Conservation (phyloP, 2,113 vertebrate genomes). For the Myotis lucifugus region DNA sequence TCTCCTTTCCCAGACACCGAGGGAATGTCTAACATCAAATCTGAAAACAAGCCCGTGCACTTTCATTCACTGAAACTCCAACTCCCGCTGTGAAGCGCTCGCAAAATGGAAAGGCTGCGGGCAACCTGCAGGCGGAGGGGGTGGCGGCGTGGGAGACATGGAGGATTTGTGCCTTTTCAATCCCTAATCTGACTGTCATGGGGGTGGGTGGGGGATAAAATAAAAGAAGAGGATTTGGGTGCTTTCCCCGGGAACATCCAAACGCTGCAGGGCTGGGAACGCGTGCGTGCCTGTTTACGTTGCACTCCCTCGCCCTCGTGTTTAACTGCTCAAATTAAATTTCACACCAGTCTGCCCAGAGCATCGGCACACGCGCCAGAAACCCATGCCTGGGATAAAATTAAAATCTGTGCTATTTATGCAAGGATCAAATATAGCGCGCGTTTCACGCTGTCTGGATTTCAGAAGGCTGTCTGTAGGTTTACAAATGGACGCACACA, state of each 20-base stretch:
- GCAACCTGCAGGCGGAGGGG: neutral
- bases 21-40: neutral
- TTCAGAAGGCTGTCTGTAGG: slow-evolving; percentile 71
- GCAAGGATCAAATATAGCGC: slow-evolving; percentile 79
- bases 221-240: slow-evolving; percentile 52
- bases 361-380: slow-evolving; percentile 73
- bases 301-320: slow-evolving; percentile 79
- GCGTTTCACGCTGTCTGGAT: slow-evolving; percentile 74
- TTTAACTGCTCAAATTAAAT: slow-evolving; percentile 83
- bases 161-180: slow-evolving; percentile 40
- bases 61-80: slow-evolving; percentile 13
- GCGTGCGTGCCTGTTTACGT: slow-evolving; percentile 68
- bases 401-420: slow-evolving; percentile 83
- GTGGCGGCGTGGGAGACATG: neutral
- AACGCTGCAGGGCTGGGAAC: slow-evolving; percentile 72
- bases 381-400: slow-evolving; percentile 80
- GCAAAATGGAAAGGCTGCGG: neutral
- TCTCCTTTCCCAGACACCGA: neutral
- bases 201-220: neutral
- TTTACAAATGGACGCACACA: slow-evolving; percentile 77
- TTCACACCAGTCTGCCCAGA: slow-evolving; percentile 82
- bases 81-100: neutral
- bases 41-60: neutral
- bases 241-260: slow-evolving; percentile 53
- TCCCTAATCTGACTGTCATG: slow-evolving; percentile 61